These are phyloP conservation scores for Tachina lurida DNA, from an alignment of 2,888 invertebrate species.

Conservation along the genomic window DNA sequence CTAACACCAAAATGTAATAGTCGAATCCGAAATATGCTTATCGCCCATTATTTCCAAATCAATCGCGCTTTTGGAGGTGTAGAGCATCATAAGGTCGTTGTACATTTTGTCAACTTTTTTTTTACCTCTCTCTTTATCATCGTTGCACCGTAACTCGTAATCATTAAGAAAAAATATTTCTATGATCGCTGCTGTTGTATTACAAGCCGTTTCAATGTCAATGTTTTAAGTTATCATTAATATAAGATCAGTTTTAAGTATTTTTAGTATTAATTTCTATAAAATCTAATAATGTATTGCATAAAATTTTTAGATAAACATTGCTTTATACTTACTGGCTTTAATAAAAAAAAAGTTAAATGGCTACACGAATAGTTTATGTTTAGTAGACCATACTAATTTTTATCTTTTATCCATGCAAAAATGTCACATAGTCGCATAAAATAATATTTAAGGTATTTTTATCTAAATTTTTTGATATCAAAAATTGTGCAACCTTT, in stretches of 20 bases:
- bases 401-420: not conserved
- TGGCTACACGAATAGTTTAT: not conserved
- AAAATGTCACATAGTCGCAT: not conserved
- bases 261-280: constrained; percentile 39
- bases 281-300: constrained; percentile 46
- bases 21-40: no score
- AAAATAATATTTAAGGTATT: constrained; percentile 15
- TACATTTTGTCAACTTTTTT: not conserved
- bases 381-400: not conserved
- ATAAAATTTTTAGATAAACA: constrained; percentile 35
- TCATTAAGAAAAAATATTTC: constrained; percentile 40
- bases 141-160: not conserved
- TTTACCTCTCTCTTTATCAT: constrained; percentile 9
- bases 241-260: constrained; percentile 29
- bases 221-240: constrained; percentile 28
- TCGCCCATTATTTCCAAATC: no score
- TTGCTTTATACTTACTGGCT: not conserved
- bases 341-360: constrained; percentile 22
- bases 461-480: not conserved
- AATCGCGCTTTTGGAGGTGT: not conserved
- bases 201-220: constrained; percentile 32
- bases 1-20: no score
- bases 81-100: not conserved
- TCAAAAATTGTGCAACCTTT: not conserved
- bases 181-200: constrained; percentile 5